phyloP scores from a whole-genome alignment of 2,113 vertebrate species.

The Elephantulus edwardii region DNA sequence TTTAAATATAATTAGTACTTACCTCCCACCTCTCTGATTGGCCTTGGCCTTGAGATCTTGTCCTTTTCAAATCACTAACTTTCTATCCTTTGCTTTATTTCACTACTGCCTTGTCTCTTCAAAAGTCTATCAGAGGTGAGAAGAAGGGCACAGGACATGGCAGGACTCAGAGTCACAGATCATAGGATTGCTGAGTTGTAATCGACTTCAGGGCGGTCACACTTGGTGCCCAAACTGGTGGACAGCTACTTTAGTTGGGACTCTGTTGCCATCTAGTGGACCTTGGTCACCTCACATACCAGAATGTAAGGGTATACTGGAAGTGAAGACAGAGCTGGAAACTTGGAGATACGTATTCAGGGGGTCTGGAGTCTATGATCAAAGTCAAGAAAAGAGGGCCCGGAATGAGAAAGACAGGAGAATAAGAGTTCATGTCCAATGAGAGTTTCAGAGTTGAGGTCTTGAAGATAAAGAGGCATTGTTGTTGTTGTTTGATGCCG shows the following conservation, averaged over 20 bases:
- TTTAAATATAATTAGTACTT: background rate
- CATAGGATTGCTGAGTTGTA: too few species aligned
- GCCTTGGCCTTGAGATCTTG: background rate
- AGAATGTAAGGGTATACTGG: accelerated
- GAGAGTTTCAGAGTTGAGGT: constrained; percentile 17
- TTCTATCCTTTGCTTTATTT: background rate
- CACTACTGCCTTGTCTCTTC: background rate
- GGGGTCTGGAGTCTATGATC: background rate
- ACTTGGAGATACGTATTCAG: background rate
- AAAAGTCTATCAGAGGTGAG: too few species aligned
- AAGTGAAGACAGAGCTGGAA: background rate
- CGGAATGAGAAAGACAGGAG: background rate
- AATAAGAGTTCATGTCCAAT: background rate
- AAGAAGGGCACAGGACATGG: too few species aligned
- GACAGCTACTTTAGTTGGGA: background rate
- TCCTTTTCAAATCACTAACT: background rate
- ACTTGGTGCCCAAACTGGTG: background rate
- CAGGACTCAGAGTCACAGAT: too few species aligned
- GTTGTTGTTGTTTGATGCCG: too few species aligned
- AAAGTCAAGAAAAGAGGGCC: background rate
- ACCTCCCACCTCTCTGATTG: background rate
- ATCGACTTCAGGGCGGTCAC: too few species aligned
- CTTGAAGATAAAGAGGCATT: background rate
- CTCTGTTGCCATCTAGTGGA: constrained; percentile 56
- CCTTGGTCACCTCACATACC: background rate